A percentile compares a stretch with the other conserved stretches of the same genome.
phyloP scores from a whole-genome alignment of 2,888 invertebrate species.

The Microchrysa polita region DNA sequence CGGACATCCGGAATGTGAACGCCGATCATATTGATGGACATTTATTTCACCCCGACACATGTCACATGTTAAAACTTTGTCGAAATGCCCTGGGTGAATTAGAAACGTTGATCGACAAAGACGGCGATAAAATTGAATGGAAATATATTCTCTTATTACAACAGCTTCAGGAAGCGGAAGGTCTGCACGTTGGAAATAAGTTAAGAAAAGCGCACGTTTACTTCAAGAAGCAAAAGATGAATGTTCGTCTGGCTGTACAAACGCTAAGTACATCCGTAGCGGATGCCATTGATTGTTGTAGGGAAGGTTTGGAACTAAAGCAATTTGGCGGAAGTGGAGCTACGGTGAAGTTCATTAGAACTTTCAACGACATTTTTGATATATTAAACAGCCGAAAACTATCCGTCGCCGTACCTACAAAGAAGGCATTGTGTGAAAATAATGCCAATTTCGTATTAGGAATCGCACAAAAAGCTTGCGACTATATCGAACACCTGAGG shows the following conservation, averaged over 20 bases:
- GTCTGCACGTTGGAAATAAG: constrained; percentile 41
- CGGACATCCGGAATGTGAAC: too few species aligned
- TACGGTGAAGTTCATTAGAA: too few species aligned
- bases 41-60: too few species aligned
- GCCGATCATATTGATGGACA: too few species aligned
- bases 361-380: not conserved
- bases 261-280: constrained; percentile 23
- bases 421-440: constrained; percentile 4
- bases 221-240: constrained; percentile 24
- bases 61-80: too few species aligned
- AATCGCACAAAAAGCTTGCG: not conserved
- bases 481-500: constrained; percentile 15
- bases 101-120: too few species aligned
- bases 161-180: constrained; percentile 38
- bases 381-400: not conserved
- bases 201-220: constrained; percentile 39
- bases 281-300: constrained; percentile 37
- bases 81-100: too few species aligned
- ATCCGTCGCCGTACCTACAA: not conserved
- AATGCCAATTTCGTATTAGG: not conserved
- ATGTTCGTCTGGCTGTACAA: constrained; percentile 31
- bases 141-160: too few species aligned
- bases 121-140: too few species aligned
- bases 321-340: too few species aligned
- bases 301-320: too few species aligned